Base-by-base conservation (phyloP, 1,140 invertebrate genomes). In the Cecropterus lyciades region DNA sequence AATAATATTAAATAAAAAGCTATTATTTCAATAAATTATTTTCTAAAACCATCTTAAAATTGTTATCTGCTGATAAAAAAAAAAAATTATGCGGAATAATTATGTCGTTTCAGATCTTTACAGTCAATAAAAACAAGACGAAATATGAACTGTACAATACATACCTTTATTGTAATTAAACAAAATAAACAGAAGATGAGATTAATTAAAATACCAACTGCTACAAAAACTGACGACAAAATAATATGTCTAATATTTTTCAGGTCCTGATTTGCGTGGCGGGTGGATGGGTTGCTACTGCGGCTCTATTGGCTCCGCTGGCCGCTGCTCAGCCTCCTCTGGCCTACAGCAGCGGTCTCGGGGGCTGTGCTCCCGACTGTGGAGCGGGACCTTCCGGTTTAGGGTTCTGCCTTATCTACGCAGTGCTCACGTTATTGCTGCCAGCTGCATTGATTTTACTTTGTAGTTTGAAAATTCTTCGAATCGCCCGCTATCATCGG, bases 401-500 rank as follows among this genome's bases (percentile, higher is more conserved):
- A 1, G 93, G 93, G 71, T 96, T 96, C 81, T 94, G 94, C 16
- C 80, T 93, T 37, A 64, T 95, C 10, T 96, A 96, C 82, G 94
- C 94, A 3, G 79, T 93, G 1, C 72, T 96, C 10, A 95, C 95
- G 3, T 81, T 97, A 13, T 80, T 95, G 0, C 75, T 97, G 17
- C 96, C 96, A 3, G 94, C 94, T 0, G 83, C 94, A 9, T 87
- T 96, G 11, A 95, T 97, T 14, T 93, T 96, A 1, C 91, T 94
- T 16, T 96, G 96, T 82, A 97, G 96, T 80, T 82, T 96, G 15
- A 95, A 95, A 82, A 95, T 97, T 14, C 91, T 97, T 45, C 94
- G 96, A 69, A 97, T 97, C 66, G 96, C 96, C 0, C 93, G 96
- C 0, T 96, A 96, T 79, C 96, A 97, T 81, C 93, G 96, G 3